Evolutionary conservation across 2,113 vertebrate genomes (phyloP), one percentile per base, ranked within the genome.

Genomic region (Dolichallabes microphthalmus): DNA sequence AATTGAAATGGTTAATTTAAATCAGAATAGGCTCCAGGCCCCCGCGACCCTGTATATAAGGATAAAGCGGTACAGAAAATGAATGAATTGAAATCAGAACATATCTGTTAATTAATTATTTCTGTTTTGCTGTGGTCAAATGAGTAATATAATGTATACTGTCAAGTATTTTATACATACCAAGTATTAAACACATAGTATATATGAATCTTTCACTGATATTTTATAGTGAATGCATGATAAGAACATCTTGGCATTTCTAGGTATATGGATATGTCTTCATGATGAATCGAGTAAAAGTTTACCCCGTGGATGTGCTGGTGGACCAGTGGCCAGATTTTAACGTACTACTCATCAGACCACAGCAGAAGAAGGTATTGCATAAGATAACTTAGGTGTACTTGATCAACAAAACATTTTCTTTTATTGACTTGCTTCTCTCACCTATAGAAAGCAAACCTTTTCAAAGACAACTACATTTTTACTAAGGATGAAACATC

Each of bases 301-400:
- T 88, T 63, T 88, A 92, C 22, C 88, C 88, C 0, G 12, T 88
- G 6, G 83, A 85, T 45, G 74, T 93, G 71, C 61, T 91, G 2
- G 93, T 89, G 89, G 92, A 93, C 86, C 88, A 13, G 2, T 94
- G 93, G 92, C 93, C 93, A 71, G 82, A 91, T 12, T 94, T 93
- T 84, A 90, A 35, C 1, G 86, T 91, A 7, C 30, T 94, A n/a
- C 4, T 93, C 69, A 90, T 90, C 82, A 91, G 86, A 87, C 88
- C 92, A 53, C 12, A 74, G 2, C 32, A 0, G 15, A 53, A 77
- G 64, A 52, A 92, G 91, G 92, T 93, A 77, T 32, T 35, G 19
- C 4, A 15, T 1, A 25, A 8, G 6, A 30, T 52, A 11, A 82
- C 74, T 0, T 22, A 3, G 64, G 11, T 77, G 5, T 50, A 30